Conservation (phyloP, 2,888 invertebrate genomes). For the Ophioninae sp. region DNA sequence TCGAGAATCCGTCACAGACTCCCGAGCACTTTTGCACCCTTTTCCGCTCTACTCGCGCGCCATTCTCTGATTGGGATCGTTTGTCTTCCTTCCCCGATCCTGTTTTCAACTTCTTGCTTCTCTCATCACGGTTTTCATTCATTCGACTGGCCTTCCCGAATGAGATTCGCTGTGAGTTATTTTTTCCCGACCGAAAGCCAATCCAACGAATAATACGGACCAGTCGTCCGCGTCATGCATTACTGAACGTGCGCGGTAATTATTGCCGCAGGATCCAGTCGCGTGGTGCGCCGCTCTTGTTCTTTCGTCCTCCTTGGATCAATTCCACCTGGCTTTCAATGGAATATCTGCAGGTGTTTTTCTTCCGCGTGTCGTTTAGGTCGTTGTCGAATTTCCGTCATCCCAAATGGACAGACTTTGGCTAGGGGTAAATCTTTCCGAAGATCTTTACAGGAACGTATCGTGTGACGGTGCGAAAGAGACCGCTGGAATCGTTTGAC, state of each 20-base stretch:
- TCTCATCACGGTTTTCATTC: slow-evolving; percentile 31
- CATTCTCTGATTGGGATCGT: slow-evolving; percentile 34
- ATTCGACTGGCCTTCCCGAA: neutral
- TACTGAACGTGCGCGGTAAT: slow-evolving; percentile 16
- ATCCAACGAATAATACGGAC: neutral
- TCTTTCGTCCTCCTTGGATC: no score
- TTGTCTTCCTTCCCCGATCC: slow-evolving; percentile 26
- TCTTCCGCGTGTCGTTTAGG: no score
- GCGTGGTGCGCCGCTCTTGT: no score
- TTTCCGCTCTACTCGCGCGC: slow-evolving; percentile 44
- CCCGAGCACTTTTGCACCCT: slow-evolving; percentile 35
- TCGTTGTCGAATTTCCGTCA: no score
- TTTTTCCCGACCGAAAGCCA: slow-evolving; percentile 24
- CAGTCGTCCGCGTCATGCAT: neutral
- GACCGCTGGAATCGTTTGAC: no score
- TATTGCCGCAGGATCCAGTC: no score
- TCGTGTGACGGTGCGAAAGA: no score
- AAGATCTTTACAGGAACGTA: no score
- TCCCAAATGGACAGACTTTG: no score
- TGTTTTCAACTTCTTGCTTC: slow-evolving; percentile 27
- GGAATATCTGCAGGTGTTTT: no score
- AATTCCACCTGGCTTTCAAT: no score
- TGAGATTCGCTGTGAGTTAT: slow-evolving; percentile 3
- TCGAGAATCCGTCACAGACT: slow-evolving; percentile 29
- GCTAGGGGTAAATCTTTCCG: no score